phyloP scores from a whole-genome alignment of 2,113 vertebrate species.

The Etheostoma spectabile region DNA sequence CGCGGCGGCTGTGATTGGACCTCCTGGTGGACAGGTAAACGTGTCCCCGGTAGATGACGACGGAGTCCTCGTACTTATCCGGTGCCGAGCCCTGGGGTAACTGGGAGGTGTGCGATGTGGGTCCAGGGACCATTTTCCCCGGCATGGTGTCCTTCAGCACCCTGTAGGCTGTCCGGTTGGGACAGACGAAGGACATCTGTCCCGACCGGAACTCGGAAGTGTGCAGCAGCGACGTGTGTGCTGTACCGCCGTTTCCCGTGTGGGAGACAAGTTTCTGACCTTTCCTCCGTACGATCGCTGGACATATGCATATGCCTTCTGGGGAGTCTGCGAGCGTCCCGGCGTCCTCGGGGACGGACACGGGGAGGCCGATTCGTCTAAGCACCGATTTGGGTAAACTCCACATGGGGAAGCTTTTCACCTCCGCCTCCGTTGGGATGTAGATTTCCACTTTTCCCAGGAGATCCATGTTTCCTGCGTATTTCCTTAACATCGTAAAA shows the following conservation, averaged over 20 bases:
- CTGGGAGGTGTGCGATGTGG: too few relatives aligned
- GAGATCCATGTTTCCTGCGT: conserved; percentile 31
- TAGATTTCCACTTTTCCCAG: conserved; percentile 48
- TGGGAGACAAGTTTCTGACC: not conserved
- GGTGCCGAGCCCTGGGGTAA: not conserved
- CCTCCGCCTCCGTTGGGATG: conserved; percentile 68
- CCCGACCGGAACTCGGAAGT: not conserved
- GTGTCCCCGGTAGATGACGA: conserved; percentile 41
- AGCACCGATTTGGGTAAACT: conserved; percentile 46
- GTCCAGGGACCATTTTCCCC: not conserved
- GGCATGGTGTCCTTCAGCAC: conserved; percentile 37
- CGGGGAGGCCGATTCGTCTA: conserved; percentile 36
- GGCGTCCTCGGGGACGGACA: not conserved
- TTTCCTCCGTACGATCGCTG: conserved; percentile 44
- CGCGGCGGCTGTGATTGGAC: not conserved
- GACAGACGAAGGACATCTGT: conserved; percentile 54
- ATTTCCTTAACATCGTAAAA: too few relatives aligned
- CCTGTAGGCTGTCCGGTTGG: conserved; percentile 32
- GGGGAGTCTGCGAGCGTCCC: conserved; percentile 2
- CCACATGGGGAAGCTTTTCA: conserved; percentile 52
- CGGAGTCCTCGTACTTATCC: not conserved
- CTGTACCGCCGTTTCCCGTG: not conserved
- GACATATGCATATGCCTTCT: conserved; percentile 63
- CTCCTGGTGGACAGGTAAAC: conserved; percentile 64
- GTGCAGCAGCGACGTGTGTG: not conserved